phyloP scores from a whole-genome alignment of 1,140 invertebrate species.

The Amyelois transitella region DNA sequence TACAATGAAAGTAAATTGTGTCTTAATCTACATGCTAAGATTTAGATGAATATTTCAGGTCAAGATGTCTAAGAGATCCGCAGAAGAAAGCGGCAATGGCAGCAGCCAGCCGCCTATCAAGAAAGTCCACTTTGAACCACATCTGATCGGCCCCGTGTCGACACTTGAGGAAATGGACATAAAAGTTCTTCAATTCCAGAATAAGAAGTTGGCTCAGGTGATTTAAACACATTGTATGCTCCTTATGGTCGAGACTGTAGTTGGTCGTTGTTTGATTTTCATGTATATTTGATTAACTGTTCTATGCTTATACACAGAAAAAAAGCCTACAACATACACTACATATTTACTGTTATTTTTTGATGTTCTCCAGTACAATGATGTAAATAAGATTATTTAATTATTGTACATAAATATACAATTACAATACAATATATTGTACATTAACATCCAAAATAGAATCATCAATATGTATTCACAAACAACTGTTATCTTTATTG shows the following conservation, averaged over 20 bases:
- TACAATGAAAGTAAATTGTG: constrained; percentile 8
- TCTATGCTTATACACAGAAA: too few species aligned
- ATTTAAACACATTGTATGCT: constrained; percentile 6
- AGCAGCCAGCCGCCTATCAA: constrained; percentile 85
- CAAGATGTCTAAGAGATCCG: constrained; percentile 84
- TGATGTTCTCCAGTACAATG: too few species aligned
- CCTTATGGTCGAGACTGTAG: background rate
- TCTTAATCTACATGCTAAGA: constrained; percentile 8
- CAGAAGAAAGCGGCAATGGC: constrained; percentile 74
- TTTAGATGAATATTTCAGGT: constrained; percentile 22
- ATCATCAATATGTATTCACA: too few species aligned
- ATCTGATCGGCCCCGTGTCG: constrained; percentile 93
- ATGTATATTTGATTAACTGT: constrained; percentile 35
- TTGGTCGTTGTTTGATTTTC: background rate
- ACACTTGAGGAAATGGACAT: constrained; percentile 98
- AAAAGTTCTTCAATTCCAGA: constrained; percentile 97
- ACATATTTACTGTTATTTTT: too few species aligned
- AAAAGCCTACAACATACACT: too few species aligned
- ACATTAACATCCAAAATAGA: too few species aligned
- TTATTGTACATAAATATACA: too few species aligned
- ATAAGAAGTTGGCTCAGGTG: constrained; percentile 96
- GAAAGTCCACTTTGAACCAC: constrained; percentile 95
- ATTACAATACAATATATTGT: too few species aligned
- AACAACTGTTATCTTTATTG: too few species aligned
- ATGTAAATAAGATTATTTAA: too few species aligned